phyloP scores from a whole-genome alignment of 1,140 invertebrate genomes.

The Phymorhynchus buccinoides region DNA sequence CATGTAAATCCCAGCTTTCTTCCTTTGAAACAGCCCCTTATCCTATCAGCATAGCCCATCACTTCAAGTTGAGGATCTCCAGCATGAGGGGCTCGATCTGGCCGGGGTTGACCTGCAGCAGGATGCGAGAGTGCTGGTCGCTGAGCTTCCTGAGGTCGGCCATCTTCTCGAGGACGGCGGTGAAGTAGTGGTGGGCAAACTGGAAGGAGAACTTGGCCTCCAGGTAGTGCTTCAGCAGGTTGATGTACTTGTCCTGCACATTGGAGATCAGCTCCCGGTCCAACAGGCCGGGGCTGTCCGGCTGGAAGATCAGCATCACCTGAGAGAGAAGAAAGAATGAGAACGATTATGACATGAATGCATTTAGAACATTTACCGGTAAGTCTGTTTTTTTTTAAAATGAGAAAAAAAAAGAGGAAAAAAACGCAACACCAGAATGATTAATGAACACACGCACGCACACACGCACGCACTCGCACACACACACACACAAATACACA shows the following conservation, averaged over 20 bases:
- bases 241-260: conserved; percentile 90
- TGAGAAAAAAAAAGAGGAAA: too few species aligned
- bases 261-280: conserved; percentile 81
- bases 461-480: too few species aligned
- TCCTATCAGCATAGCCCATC: too few species aligned
- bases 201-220: conserved; percentile 82
- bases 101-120: conserved; percentile 90
- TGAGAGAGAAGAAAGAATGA: too few species aligned
- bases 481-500: too few species aligned
- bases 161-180: conserved; percentile 87
- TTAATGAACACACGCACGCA: too few species aligned
- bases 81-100: conserved; percentile 91
- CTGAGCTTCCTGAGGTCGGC: conserved; percentile 88
- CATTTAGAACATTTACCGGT: too few species aligned
- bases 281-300: conserved; percentile 84
- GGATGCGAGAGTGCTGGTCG: conserved; percentile 88
- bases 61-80: conserved; percentile 67
- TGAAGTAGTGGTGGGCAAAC: conserved; percentile 57
- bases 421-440: too few species aligned
- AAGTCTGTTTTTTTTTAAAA: too few species aligned
- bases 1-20: too few species aligned
- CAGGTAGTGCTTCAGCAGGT: conserved; percentile 88
- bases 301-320: conserved; percentile 90
- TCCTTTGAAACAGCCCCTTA: too few species aligned
- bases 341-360: too few species aligned